Evolutionary conservation across 1,140 invertebrate genomes (phyloP), one percentile per base, ranked within the genome.

Genomic region (Zaprionus tsacasi): DNA sequence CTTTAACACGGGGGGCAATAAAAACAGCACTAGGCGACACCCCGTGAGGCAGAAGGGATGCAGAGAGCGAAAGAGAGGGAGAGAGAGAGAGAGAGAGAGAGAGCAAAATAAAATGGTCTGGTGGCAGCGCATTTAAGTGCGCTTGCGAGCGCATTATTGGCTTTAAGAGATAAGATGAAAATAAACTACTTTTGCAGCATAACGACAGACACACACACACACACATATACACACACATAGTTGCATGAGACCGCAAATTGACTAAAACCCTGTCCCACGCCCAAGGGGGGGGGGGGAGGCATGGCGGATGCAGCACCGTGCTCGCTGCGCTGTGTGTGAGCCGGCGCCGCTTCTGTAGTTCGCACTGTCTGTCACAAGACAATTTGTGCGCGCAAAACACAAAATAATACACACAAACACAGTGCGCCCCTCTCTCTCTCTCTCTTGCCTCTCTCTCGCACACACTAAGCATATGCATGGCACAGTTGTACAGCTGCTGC

Each of bases 301-400:
- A 27, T 21, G 58, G 66, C 66, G 72, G 67, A 70, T 70, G 72
- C 67, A 57, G 59, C 67, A 59, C n/a, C 48, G 64, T 69, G 43
- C 21, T 21, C 21, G 21, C n/a, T n/a, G n/a, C n/a, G n/a, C n/a
- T n/a, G n/a, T n/a, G 21, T 2, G 21, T 21, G 21, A 63, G 60
- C 63, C 66, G 79, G 73, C 80, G 83, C 83, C 83, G 78, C 61
- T 89, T 75, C 73, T 88, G 80, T 73, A 87, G 83, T 88, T 87
- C 83, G 88, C 83, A 81, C 85, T 89, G 85, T 89, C 85, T 89
- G 85, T 89, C 85, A 89, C 85, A 89, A 89, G 85, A 89, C 85
- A 89, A 89, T 89, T 89, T 89, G 85, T 89, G 81, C 85, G 85
- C 86, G 85, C 85, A 89, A 83, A 89, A 89, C 71, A 85, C 81